Base-by-base conservation (phyloP, 2,113 vertebrate species). In the Sylvietta virens region DNA sequence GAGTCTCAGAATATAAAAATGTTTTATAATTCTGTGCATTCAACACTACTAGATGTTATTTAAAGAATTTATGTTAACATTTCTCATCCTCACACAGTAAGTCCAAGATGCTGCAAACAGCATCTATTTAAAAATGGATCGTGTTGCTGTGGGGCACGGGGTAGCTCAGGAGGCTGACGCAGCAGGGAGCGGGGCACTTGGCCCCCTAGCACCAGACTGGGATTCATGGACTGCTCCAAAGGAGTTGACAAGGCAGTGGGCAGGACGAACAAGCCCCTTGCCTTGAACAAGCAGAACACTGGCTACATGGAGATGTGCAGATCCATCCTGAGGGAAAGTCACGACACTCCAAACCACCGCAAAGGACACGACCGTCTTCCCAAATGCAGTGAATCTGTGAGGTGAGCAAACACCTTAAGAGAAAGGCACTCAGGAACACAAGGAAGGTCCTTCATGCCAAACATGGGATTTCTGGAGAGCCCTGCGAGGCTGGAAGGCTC, bases 11-110 rank as follows among this genome's bases (percentile, higher is more conserved):
- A 96, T 90, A 95, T 95, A 96, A 94, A 96, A 89, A 85, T 95
- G 95, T 88, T 96, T 96, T 92, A 93, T 96, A 96, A 95, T 96
- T 94, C 95, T 93, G 86, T 77, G 87, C 96, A 95, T 95, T 94
- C 92, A 93, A 95, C 91, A 91, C 79, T 88, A 94, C 86, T 94
- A 94, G 81, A 85, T 85, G 93, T 92, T 96, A 83, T 93, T 94
- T 97, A 94, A 96, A 94, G 86, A 95, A 97, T 95, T 95, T 89
- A 96, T 94, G 88, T 79, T 95, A 95, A 67, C 91, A 70, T 95
- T 97, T 96, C 93, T 94, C 88, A 91, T 95, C 77, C 79, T 94
- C 84, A 26, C 65, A 39, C 79, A 74, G 85, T 88, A 95, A 95
- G 93, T 58, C 93, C 90, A 92, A 95, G 88, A 95, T 94, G 86